Evolutionary conservation across 2,113 vertebrate species (phyloP).

Genomic region (Dolichotis patagonum): DNA sequence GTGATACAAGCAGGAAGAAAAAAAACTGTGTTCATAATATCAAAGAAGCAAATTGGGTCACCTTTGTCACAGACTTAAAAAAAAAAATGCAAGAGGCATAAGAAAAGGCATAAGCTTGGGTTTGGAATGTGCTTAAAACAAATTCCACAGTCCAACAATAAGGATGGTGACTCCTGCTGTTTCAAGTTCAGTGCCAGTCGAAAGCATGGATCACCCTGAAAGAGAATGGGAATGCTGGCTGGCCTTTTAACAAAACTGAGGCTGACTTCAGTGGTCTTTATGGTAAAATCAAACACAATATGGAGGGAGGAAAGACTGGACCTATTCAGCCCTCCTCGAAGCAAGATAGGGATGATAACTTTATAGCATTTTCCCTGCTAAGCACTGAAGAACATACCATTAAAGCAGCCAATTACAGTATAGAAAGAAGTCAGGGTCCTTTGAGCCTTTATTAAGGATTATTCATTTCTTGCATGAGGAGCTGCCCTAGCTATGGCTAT

Average conservation of each 20-base stretch:
- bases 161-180: conserved; percentile 71
- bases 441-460: conserved; percentile 74
- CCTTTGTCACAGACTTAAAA: conserved; percentile 69
- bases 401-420: conserved; percentile 67
- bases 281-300: conserved; percentile 67
- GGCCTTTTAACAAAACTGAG: conserved; percentile 65
- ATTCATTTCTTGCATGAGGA: conserved; percentile 70
- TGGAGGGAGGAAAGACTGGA: conserved; percentile 44
- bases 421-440: conserved; percentile 57
- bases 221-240: conserved; percentile 53
- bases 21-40: conserved; percentile 71
- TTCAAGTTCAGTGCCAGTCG: conserved; percentile 61
- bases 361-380: conserved; percentile 53
- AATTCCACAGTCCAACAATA: conserved; percentile 66
- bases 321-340: conserved; percentile 65
- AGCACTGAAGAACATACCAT: conserved; percentile 54
- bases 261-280: conserved; percentile 63
- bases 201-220: neutral
- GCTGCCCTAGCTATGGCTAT: conserved; percentile 42
- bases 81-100: conserved; percentile 1
- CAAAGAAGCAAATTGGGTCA: conserved; percentile 77
- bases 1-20: conserved; percentile 68
- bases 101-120: conserved; percentile 57
- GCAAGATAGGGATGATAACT: conserved; percentile 66
- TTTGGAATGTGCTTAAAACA: conserved; percentile 77